These are phyloP conservation scores for Smutsia temminckii DNA, from an alignment of 2,797 vertebrate species.

Conservation along the genomic window DNA sequence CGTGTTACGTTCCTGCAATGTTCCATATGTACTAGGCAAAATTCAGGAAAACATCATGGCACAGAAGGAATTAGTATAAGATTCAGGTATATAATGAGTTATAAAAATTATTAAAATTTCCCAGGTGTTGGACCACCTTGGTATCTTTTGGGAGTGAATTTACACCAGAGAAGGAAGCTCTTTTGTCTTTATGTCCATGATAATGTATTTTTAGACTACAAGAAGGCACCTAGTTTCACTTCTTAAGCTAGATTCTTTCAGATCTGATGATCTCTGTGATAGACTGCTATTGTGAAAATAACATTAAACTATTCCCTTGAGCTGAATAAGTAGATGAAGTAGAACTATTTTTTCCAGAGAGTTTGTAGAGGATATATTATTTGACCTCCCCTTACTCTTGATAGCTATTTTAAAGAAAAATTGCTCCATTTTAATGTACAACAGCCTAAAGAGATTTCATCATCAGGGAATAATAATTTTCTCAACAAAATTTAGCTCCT, in stretches of 20 bases:
- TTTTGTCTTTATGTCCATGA: not conserved
- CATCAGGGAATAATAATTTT: constrained; percentile 70
- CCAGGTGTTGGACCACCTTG: not conserved
- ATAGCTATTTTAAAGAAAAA: constrained; percentile 76
- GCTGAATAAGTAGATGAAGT: constrained; percentile 60
- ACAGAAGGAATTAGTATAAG: not conserved
- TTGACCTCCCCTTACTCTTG: constrained; percentile 61
- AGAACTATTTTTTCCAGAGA: constrained; percentile 28
- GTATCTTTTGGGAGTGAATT: not conserved
- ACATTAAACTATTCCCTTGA: constrained; percentile 68
- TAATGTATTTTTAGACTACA: constrained; percentile 36
- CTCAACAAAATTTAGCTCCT: constrained; percentile 52
- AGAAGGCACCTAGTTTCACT: constrained; percentile 13
- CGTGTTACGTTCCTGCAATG: not conserved
- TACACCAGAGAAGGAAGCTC: not conserved
- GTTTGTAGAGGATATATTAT: constrained; percentile 42
- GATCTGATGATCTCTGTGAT: constrained; percentile 51
- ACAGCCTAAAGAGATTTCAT: constrained; percentile 69
- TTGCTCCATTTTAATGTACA: constrained; percentile 75
- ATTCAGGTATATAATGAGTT: not conserved
- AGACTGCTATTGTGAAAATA: constrained; percentile 39
- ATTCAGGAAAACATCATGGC: not conserved
- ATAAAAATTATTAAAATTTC: not conserved
- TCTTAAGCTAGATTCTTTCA: constrained; percentile 39
- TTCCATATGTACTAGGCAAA: not conserved